phyloP scores from a whole-genome alignment of 2,113 vertebrate genomes.

The Hippotragus niger region DNA sequence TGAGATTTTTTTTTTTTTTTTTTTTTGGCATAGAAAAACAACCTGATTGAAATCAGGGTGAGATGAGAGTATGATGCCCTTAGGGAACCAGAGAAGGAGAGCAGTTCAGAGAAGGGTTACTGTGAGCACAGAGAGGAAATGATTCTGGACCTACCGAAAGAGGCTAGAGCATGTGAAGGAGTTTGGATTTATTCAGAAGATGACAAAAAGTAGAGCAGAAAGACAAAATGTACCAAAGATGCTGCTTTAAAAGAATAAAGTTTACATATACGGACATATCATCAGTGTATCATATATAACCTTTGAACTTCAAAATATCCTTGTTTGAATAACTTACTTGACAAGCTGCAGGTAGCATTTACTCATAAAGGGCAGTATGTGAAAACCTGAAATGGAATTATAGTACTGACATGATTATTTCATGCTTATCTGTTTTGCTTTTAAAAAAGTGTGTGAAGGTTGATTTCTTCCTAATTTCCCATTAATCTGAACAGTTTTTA shows the following conservation, averaged over 20 bases:
- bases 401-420: neutral
- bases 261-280: neutral
- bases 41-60: neutral
- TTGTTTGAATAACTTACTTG: neutral
- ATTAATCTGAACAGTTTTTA: neutral
- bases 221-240: neutral
- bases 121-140: neutral
- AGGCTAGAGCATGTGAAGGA: neutral
- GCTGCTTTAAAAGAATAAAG: neutral
- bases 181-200: neutral
- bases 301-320: conserved; percentile 18
- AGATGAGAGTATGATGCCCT: neutral
- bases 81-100: neutral
- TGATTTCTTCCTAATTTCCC: neutral
- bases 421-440: neutral
- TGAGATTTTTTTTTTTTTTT: neutral
- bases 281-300: neutral
- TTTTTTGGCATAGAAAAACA: neutral
- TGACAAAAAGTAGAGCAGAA: neutral
- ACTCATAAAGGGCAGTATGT: neutral
- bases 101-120: neutral
- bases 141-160: neutral
- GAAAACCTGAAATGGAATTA: neutral
- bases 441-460: neutral
- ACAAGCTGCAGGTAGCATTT: neutral